phyloP scores from a whole-genome alignment of 2,113 vertebrate genomes.

The Vidua chalybeata region DNA sequence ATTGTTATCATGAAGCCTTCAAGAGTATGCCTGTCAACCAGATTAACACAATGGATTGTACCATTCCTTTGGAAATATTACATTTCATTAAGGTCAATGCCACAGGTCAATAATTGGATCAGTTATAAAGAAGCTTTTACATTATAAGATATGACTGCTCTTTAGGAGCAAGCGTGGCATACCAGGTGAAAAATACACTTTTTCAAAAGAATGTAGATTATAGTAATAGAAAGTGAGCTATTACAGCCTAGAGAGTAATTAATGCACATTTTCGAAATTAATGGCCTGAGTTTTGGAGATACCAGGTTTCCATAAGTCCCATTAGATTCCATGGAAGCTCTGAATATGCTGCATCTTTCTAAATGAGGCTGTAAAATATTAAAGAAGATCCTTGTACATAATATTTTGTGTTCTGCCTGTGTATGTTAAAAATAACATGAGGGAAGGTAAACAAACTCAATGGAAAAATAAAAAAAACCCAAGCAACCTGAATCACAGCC shows the following conservation, averaged over 20 bases:
- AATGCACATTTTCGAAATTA: constrained; percentile 64
- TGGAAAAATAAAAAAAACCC: background rate
- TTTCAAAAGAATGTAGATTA: constrained; percentile 47
- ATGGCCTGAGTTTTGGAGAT: constrained; percentile 54
- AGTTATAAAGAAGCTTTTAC: constrained; percentile 56
- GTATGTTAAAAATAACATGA: background rate
- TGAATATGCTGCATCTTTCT: constrained; percentile 1
- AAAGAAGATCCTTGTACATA: background rate
- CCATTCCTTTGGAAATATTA: constrained; percentile 50
- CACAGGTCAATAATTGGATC: constrained; percentile 59
- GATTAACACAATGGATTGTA: constrained; percentile 57
- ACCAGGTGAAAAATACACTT: constrained; percentile 44
- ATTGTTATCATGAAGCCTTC: constrained; percentile 24
- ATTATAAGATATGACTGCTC: constrained; percentile 54
- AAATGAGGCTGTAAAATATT: constrained; percentile 28
- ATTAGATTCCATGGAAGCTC: constrained; percentile 14
- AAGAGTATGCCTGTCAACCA: constrained; percentile 41
- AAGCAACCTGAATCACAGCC: background rate
- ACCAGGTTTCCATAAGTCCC: constrained; percentile 21
- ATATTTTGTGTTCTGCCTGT: background rate
- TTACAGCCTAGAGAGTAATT: constrained; percentile 53
- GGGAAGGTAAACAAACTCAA: background rate
- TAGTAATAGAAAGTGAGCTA: constrained; percentile 46
- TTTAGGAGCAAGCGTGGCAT: background rate
- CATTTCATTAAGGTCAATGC: constrained; percentile 62